Percentiles rank a stretch among this genome's conserved stretches.
Conservation (phyloP, 2,888 invertebrate species). For the Camptogramma bilineatum region DNA sequence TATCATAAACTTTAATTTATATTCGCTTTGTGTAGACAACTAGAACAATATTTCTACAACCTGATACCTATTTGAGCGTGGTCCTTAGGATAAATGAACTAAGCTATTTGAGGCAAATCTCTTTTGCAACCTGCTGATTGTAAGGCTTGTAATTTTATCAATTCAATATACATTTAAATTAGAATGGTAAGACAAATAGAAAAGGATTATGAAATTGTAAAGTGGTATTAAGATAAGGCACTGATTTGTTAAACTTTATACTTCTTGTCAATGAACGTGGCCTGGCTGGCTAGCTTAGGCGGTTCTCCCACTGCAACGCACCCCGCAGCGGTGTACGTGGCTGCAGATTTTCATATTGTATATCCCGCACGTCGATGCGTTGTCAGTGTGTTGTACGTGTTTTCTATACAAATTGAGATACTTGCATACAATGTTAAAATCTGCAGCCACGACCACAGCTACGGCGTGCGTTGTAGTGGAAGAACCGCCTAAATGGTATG, state of each 20-base stretch:
- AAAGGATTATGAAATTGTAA: background rate
- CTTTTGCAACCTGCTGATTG: constrained; percentile 27
- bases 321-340: no score
- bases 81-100: no score
- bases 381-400: no score
- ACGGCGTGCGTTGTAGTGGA: no score
- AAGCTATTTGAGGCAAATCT: constrained; percentile 26
- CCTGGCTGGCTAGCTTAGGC: no score
- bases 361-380: no score
- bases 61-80: constrained; percentile 24
- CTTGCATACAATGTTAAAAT: no score
- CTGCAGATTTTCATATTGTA: no score
- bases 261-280: background rate
- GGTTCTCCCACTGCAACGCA: no score
- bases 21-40: constrained; percentile 39
- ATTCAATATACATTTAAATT: constrained; percentile 19
- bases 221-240: background rate
- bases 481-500: no score
- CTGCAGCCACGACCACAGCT: no score
- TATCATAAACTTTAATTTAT: constrained; percentile 47
- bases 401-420: no score
- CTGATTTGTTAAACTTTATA: background rate
- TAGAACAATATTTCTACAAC: constrained; percentile 29
- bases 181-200: background rate
- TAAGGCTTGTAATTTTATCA: constrained; percentile 13